Conservation (phyloP, 2,113 vertebrate species). For the Mohoua ochrocephala region DNA sequence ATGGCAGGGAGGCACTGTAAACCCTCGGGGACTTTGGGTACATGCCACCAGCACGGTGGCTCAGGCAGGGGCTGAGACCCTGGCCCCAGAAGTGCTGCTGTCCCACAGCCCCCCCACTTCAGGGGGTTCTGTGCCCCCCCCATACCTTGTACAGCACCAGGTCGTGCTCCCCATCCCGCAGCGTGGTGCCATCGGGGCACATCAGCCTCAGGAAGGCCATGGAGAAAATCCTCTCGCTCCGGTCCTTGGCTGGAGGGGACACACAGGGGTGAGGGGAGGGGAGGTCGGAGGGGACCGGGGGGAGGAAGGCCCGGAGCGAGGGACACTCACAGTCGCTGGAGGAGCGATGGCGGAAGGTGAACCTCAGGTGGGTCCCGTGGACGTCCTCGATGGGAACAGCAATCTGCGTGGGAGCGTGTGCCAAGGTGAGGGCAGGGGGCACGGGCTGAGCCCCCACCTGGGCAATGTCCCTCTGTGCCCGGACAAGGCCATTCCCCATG, state of each 20-base stretch:
- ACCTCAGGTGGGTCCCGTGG: constrained; percentile 91
- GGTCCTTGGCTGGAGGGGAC: constrained; percentile 47
- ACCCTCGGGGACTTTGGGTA: not conserved
- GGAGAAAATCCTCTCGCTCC: constrained; percentile 51
- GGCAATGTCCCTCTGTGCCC: no score
- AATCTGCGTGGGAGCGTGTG: constrained; percentile 64
- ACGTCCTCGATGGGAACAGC: constrained; percentile 95
- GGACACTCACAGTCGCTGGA: constrained; percentile 90
- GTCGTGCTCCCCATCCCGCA: constrained; percentile 49
- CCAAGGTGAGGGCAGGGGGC: not conserved
- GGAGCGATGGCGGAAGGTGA: constrained; percentile 92
- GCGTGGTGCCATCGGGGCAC: constrained; percentile 35
- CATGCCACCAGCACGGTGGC: accelerated
- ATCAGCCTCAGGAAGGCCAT: constrained; percentile 64
- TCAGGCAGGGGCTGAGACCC: not conserved
- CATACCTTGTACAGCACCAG: constrained; percentile 60
- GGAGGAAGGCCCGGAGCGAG: no score
- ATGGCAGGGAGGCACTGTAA: not conserved
- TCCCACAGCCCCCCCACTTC: accelerated
- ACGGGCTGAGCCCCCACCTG: accelerated
- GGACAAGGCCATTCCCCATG: no score
- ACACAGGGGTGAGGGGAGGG: not conserved
- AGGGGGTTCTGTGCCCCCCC: not conserved
- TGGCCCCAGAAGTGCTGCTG: no score
- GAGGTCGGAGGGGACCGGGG: not conserved